Conservation (phyloP, 2,113 vertebrate species). For the Syngnathus floridae region DNA sequence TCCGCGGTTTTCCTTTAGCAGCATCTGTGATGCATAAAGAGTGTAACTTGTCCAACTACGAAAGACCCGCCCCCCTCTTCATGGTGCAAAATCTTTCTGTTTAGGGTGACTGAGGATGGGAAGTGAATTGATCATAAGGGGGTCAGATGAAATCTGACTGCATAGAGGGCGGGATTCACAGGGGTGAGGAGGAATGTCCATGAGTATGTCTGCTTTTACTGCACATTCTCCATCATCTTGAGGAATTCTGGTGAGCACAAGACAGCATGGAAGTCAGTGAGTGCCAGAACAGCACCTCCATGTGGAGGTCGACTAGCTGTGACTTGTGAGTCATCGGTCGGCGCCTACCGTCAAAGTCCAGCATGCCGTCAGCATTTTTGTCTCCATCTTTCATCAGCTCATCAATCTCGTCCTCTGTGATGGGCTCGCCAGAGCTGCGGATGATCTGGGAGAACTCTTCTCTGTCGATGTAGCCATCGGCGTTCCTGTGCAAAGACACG, state of each 20-base stretch:
- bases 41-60: constrained; percentile 24
- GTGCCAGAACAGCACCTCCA: not conserved
- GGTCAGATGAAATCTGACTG: constrained; percentile 21
- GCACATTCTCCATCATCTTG: constrained; percentile 99
- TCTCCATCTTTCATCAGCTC: constrained; percentile 93
- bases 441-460: constrained; percentile 91
- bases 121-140: constrained; percentile 9
- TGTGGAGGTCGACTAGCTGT: not conserved
- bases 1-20: constrained; percentile 8
- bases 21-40: constrained; percentile 36
- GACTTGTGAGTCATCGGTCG: not conserved
- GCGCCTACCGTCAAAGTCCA: constrained; percentile 75
- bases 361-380: constrained; percentile 91
- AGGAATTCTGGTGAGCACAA: constrained; percentile 82
- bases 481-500: constrained; percentile 73
- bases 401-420: constrained; percentile 90
- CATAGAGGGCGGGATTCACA: constrained; percentile 8
- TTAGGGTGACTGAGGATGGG: constrained; percentile 38
- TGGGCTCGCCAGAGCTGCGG: constrained; percentile 79
- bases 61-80: constrained; percentile 20
- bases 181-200: constrained; percentile 70
- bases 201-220: constrained; percentile 78
- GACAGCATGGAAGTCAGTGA: not conserved
- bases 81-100: constrained; percentile 61
- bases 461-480: constrained; percentile 89